phyloP scores from a whole-genome alignment of 2,888 invertebrate genomes.

The Orthosia cruda region DNA sequence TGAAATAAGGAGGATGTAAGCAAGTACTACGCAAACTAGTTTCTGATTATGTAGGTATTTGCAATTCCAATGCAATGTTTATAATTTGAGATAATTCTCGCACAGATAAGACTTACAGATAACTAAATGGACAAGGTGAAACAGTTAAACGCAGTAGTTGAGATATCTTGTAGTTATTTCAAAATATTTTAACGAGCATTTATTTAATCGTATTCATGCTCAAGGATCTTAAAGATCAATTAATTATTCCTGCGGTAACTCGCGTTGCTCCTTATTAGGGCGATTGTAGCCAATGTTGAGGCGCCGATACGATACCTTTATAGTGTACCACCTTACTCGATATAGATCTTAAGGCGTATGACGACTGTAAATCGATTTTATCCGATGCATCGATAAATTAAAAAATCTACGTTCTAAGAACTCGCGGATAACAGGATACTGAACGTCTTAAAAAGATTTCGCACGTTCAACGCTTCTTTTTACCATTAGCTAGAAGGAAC shows the following conservation, averaged over 20 bases:
- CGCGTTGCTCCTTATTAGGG: slow-evolving; percentile 78
- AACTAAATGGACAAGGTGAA: slow-evolving; percentile 50
- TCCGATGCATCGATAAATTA: slow-evolving; percentile 66
- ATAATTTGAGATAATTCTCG: slow-evolving; percentile 60
- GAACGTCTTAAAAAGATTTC: slow-evolving; percentile 42
- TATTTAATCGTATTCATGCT: slow-evolving; percentile 76
- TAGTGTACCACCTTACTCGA: slow-evolving; percentile 72
- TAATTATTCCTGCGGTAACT: slow-evolving; percentile 81
- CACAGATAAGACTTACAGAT: slow-evolving; percentile 58
- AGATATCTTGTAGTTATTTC: slow-evolving; percentile 67
- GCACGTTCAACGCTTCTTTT: slow-evolving; percentile 25
- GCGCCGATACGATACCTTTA: slow-evolving; percentile 77
- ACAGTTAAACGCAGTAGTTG: slow-evolving; percentile 48
- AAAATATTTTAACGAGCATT: slow-evolving; percentile 82
- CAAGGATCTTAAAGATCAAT: slow-evolving; percentile 76
- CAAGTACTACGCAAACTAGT: slow-evolving; percentile 43
- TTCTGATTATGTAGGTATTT: slow-evolving; percentile 49
- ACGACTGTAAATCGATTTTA: slow-evolving; percentile 73
- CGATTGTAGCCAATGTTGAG: slow-evolving; percentile 77
- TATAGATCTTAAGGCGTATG: slow-evolving; percentile 72
- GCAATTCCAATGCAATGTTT: slow-evolving; percentile 58
- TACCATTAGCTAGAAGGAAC: slow-evolving; percentile 19
- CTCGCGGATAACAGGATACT: slow-evolving; percentile 57
- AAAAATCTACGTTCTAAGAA: slow-evolving; percentile 60
- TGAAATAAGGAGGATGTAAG: slow-evolving; percentile 51